A percentile compares a stretch with the other conserved stretches of the same genome.
These are phyloP conservation scores for Coregonus suidteri DNA, from an alignment of 2,797 vertebrate species.

Conservation along the genomic window DNA sequence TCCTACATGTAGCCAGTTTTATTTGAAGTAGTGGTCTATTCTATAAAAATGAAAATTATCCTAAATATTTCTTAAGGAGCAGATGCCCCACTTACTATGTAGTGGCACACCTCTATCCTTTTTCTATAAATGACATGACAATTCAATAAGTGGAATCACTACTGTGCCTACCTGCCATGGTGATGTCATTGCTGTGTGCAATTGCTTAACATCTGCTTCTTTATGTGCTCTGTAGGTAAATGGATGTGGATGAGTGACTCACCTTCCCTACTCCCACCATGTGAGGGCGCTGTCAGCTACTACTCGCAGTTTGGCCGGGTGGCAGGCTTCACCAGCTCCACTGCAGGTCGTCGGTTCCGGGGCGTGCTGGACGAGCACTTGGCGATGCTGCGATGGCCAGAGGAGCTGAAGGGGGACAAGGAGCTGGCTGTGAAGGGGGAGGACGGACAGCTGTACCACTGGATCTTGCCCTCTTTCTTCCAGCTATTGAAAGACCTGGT, in stretches of 20 bases:
- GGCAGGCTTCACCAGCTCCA: constrained; percentile 70
- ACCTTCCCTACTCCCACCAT: constrained; percentile 78
- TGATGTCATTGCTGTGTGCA: background rate
- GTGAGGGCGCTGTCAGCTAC: constrained; percentile 76
- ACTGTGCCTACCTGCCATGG: background rate
- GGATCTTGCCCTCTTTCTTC: constrained; percentile 89
- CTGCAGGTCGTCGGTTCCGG: constrained; percentile 73
- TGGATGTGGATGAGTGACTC: constrained; percentile 86
- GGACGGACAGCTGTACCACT: constrained; percentile 77
- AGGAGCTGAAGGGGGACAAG: constrained; percentile 63
- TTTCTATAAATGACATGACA: too few relatives aligned
- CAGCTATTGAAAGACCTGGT: constrained; percentile 78
- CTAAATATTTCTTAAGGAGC: background rate
- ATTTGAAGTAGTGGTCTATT: background rate
- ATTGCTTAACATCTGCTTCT: background rate
- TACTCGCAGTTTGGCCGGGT: constrained; percentile 79
- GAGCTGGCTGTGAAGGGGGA: constrained; percentile 76
- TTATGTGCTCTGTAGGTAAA: constrained; percentile 66
- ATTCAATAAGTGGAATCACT: too few relatives aligned
- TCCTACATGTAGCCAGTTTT: too few relatives aligned
- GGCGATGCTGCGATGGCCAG: constrained; percentile 80
- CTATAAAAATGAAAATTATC: background rate
- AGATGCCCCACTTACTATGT: background rate
- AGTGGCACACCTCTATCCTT: background rate
- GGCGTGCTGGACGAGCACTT: constrained; percentile 75